phyloP scores from a whole-genome alignment of 2,888 invertebrate species.

The Anticlea derivata region DNA sequence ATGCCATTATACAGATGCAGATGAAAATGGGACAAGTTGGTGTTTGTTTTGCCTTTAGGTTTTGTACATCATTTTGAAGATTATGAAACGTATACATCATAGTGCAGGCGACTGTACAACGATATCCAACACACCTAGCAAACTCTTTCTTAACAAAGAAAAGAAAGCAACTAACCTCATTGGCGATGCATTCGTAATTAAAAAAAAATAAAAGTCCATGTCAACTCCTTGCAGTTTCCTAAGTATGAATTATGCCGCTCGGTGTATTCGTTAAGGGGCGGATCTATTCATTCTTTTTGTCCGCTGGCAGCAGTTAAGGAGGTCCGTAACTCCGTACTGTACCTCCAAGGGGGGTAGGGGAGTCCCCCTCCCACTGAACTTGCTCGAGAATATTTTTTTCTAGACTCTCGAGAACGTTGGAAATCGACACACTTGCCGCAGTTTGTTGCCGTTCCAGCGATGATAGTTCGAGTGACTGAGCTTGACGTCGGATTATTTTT shows the following conservation, averaged over 20 bases:
- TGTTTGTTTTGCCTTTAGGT: too few species aligned
- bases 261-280: conserved; percentile 84
- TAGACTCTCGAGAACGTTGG: conserved; percentile 76
- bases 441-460: conserved; percentile 72
- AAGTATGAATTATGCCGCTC: conserved; percentile 84
- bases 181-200: conserved; percentile 53
- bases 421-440: conserved; percentile 83
- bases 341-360: conserved; percentile 38
- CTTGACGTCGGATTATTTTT: conserved; percentile 60
- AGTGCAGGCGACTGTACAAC: too few species aligned
- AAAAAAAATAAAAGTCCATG: conserved; percentile 59
- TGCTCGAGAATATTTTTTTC: conserved; percentile 82
- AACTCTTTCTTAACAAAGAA: conserved; percentile 31
- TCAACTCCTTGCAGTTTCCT: conserved; percentile 81
- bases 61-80: too few species aligned
- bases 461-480: conserved; percentile 78
- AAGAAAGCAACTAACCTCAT: conserved; percentile 44
- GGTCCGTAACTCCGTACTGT: conserved; percentile 57
- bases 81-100: too few species aligned
- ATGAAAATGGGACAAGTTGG: too few species aligned
- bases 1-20: too few species aligned
- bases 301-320: conserved; percentile 80
- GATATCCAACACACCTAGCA: conserved; percentile 6
- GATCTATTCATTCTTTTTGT: conserved; percentile 84
- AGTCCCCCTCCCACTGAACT: conserved; percentile 65